These are phyloP conservation scores for Sesia apiformis DNA, from an alignment of 2,888 invertebrate species.

Conservation along the genomic window DNA sequence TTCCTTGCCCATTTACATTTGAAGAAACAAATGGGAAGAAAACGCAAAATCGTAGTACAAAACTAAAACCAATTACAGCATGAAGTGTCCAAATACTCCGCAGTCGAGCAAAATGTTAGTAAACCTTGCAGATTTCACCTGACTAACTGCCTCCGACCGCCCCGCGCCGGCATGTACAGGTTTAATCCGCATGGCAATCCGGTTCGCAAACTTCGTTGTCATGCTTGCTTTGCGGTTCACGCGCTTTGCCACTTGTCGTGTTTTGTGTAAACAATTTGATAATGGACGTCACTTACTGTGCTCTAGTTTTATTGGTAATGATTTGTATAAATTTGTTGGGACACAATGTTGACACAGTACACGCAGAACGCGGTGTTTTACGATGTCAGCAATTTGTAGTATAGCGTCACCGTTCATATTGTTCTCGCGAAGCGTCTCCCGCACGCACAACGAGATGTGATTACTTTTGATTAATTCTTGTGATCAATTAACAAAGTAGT, in stretches of 20 bases:
- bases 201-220: slow-evolving; percentile 57
- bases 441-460: too few relatives aligned
- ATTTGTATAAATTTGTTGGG: not conserved
- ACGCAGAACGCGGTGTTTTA: too few relatives aligned
- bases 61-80: not conserved
- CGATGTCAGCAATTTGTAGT: too few relatives aligned
- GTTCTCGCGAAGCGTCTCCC: too few relatives aligned
- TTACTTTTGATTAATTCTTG: too few relatives aligned
- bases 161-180: slow-evolving; percentile 35
- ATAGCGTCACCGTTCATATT: too few relatives aligned
- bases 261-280: slow-evolving; percentile 31
- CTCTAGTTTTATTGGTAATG: not conserved
- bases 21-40: too few relatives aligned
- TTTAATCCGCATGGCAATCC: slow-evolving; percentile 56
- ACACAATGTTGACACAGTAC: too few relatives aligned
- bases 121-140: slow-evolving; percentile 50
- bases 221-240: slow-evolving; percentile 54
- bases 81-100: not conserved
- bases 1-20: too few relatives aligned
- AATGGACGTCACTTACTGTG: slow-evolving; percentile 26
- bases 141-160: slow-evolving; percentile 37
- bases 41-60: not conserved
- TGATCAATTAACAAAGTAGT: too few relatives aligned
- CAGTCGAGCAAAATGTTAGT: slow-evolving; percentile 21
- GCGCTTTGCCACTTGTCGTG: slow-evolving; percentile 38